phyloP scores from a whole-genome alignment of 2,797 vertebrate genomes.

The Chrysocyon brachyurus region DNA sequence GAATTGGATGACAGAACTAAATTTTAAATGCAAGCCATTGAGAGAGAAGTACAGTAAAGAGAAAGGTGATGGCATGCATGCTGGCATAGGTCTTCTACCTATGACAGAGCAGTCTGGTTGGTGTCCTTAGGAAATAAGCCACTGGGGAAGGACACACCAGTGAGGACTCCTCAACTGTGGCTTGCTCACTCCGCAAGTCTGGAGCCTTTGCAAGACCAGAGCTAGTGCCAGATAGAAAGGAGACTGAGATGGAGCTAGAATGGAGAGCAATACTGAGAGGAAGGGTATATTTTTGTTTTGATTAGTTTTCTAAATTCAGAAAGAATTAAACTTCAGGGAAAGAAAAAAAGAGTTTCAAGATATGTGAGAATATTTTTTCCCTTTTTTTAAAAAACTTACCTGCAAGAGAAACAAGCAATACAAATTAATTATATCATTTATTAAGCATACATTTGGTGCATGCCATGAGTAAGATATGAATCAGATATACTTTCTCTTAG shows the following conservation, averaged over 20 bases:
- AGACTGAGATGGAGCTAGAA: not conserved
- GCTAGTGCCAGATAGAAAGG: not conserved
- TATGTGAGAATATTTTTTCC: not conserved
- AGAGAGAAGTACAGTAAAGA: not conserved
- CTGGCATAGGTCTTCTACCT: not conserved
- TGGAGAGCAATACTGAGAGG: not conserved
- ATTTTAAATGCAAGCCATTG: not conserved
- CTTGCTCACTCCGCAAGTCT: not conserved
- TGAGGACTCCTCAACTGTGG: not conserved
- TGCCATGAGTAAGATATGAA: not conserved
- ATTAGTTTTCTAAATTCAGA: not conserved
- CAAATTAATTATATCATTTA: not conserved
- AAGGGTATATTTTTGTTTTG: not conserved
- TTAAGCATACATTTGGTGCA: not conserved
- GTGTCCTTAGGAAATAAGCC: not conserved
- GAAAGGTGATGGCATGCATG: not conserved
- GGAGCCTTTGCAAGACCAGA: not conserved
- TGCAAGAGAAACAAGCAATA: not conserved
- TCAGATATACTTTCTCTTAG: not conserved
- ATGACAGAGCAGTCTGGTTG: not conserved
- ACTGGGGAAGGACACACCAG: not conserved
- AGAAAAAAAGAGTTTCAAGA: not conserved
- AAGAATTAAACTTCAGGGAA: not conserved
- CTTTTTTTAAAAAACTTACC: not conserved
- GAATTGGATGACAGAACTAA: not conserved